Base-by-base conservation (phyloP, 2,888 invertebrate genomes). In the Scaptomyza reducta region DNA sequence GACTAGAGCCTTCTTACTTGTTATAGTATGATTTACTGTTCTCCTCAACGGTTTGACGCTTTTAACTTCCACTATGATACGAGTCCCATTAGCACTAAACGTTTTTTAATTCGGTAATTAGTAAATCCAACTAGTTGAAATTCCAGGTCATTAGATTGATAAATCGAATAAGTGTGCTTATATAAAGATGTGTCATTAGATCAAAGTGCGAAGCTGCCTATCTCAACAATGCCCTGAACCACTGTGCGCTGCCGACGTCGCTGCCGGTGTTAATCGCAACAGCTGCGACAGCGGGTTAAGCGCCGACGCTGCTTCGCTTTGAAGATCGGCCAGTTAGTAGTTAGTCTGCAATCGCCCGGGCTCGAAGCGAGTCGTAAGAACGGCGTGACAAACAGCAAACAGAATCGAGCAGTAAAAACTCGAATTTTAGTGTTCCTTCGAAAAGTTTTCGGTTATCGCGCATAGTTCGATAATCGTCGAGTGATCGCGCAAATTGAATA, bases 281-380 rank as follows among this genome's bases (percentile, higher is more conserved):
- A 47, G 60, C 70, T 61, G 38, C 64, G 47, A 27, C 51, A 35
- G 65, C 83, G 80, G 88, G 87, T 80, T 87, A 80, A 79, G 71
- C 88, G 76, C 55, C 74, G 57, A 76, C 62, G 70, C 77, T 79
- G 87, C 77, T 71, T 77, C 77, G 83, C 73, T 59, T 77, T 72
- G 64, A 84, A 84, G 81, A 88, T 88, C 88, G 84, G 66, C 74
- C 70, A 77, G 84, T 74, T 71, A 76, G 71, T 71, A 72, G 64
- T 82, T 84, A 90, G 90, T 90, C 87, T 81, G 82, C 77, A 79
- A 74, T 89, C 77, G 82, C 72, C 72, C 74, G 78, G 85, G 75
- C 84, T 89, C 75, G 68, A 73, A 72, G 63, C 70, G 70, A 78
- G 82, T 82, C 76, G 82, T 51, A 62, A 68, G 61, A 65, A 60